Base-by-base conservation (phyloP, 2,888 invertebrate genomes). In the Drosophila multiciliata region DNA sequence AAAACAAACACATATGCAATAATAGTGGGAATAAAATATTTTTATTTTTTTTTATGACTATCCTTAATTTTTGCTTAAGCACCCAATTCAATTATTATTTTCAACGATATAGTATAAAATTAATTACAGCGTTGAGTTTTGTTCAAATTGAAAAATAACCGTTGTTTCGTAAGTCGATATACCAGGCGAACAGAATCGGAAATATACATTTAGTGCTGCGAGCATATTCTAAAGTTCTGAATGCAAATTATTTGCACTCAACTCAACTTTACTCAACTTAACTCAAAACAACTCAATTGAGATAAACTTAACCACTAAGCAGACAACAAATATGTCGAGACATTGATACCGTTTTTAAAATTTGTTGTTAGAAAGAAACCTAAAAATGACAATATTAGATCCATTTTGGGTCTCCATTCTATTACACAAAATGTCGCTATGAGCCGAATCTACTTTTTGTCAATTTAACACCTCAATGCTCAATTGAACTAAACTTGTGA, bases 241-340 rank as follows among this genome's bases (percentile, higher is more conserved):
- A 29, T 55, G 38, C 26, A 55, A 38, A n/a, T 29, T 38, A 38
- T 55, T 26, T 12, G 8, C 36, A 38, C 38, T 38, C 55, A 55
- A 55, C n/a, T 55, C 55, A 55, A 55, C 38, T 55, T 29, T 6
- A 29, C 29, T 29, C 29, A 29, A 38, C 38, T 38, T 38, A 55
- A 55, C n/a, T 55, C 55, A n/a, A n/a, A n/a, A n/a, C n/a, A 55
- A 55, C 38, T 55, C n/a, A 55, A 38, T 29, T 55, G 38, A 38
- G 26, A 8, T n/a, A n/a, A 29, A 29, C 26, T 38, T 38, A 7
- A 7, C 1, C 42, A 20, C 29, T 29, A n/a, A 49, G 23, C 29
- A 29, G 49, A 17, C 49, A 49, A 29, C 29, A 29, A 6, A 29
- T 29, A 29, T 29, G 5, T 29, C 29, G 29, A 0, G 29, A 29